phyloP scores from a whole-genome alignment of 2,888 invertebrate species.

The Harpalus rufipes region DNA sequence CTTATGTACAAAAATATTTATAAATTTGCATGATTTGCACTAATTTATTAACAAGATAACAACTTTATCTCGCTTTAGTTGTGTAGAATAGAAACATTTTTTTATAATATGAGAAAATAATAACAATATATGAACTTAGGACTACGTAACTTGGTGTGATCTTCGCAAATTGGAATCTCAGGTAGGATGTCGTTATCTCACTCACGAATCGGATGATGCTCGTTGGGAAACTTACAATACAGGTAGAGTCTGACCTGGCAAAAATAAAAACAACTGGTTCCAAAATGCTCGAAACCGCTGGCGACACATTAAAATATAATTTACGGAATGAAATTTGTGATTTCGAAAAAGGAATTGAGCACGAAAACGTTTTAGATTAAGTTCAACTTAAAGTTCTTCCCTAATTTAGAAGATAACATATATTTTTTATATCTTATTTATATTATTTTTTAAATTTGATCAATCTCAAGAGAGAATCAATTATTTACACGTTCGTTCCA shows the following conservation, averaged over 20 bases:
- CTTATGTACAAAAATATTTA: neutral
- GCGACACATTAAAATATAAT: constrained; percentile 70
- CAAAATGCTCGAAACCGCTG: constrained; percentile 75
- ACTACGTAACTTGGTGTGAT: constrained; percentile 97
- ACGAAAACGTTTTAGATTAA: constrained; percentile 17
- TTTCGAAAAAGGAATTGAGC: constrained; percentile 50
- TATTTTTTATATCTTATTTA: constrained; percentile 41
- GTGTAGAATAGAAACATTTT: constrained; percentile 3
- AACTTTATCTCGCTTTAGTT: neutral
- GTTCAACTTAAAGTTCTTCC: constrained; percentile 18
- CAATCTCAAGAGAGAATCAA: constrained; percentile 34
- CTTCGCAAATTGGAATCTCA: constrained; percentile 91
- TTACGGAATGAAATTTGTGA: constrained; percentile 26
- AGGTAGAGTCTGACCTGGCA: constrained; percentile 76
- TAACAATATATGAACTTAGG: constrained; percentile 76
- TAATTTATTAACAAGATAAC: constrained; percentile 9
- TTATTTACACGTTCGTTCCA: constrained; percentile 23
- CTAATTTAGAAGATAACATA: constrained; percentile 13
- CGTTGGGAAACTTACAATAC: constrained; percentile 85
- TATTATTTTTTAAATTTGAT: constrained; percentile 22
- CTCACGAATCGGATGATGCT: constrained; percentile 95
- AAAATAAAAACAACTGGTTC: constrained; percentile 76
- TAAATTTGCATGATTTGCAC: neutral
- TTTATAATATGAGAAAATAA: constrained; percentile 8
- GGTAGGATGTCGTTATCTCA: constrained; percentile 89